phyloP scores from a whole-genome alignment of 2,797 vertebrate genomes.

The Phyllotis vaccarum region DNA sequence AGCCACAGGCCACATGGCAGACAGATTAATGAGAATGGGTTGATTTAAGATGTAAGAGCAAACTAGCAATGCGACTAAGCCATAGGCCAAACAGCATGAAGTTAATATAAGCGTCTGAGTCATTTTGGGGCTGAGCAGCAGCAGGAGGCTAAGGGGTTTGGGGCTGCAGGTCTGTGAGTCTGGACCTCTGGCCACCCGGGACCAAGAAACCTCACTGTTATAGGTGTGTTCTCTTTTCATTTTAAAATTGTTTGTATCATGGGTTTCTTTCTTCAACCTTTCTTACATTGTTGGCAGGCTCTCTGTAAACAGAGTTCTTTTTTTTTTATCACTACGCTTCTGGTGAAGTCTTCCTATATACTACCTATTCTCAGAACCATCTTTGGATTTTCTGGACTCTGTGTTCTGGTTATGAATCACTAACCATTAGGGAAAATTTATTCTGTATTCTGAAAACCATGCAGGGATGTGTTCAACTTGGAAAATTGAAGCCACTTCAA shows the following conservation, averaged over 20 bases:
- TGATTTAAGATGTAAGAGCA: too few relatives aligned
- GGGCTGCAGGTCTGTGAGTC: too few relatives aligned
- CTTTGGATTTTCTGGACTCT: background rate
- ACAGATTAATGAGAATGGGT: too few relatives aligned
- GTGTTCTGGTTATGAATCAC: background rate
- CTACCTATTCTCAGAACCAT: background rate
- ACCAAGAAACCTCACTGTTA: too few relatives aligned
- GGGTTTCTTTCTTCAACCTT: background rate
- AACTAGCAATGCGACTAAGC: too few relatives aligned
- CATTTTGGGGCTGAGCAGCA: too few relatives aligned
- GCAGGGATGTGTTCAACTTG: background rate
- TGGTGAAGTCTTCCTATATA: background rate
- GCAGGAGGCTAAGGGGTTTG: too few relatives aligned
- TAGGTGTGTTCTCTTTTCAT: background rate
- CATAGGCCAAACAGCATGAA: too few relatives aligned
- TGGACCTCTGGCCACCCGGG: too few relatives aligned
- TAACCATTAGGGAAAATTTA: accelerated
- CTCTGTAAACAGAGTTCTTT: background rate
- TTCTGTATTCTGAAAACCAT: background rate
- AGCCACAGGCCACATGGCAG: too few relatives aligned
- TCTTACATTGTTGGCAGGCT: background rate
- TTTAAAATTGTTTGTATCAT: background rate
- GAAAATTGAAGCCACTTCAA: background rate
- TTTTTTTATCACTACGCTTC: background rate
- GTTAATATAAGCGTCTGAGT: too few relatives aligned